Evolutionary conservation across 1,140 invertebrate genomes (phyloP).

Genomic region (Venustaconcha ellipsiformis): DNA sequence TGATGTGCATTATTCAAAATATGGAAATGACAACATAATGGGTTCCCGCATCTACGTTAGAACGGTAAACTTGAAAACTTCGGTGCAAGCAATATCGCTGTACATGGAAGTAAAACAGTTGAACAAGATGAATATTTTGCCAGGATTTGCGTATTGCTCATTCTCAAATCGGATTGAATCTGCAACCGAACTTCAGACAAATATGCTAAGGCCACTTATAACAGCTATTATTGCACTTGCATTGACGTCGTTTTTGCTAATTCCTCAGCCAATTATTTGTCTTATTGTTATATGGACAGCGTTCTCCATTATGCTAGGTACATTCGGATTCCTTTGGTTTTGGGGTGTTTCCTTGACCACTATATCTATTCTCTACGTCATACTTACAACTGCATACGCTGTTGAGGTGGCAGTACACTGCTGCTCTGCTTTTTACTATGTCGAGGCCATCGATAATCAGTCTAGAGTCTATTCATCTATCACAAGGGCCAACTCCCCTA

Average conservation of each 20-base stretch:
- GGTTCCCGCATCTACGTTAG: slow-evolving; percentile 16
- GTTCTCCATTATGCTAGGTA: slow-evolving; percentile 11
- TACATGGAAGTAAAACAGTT: not conserved
- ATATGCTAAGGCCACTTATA: slow-evolving; percentile 10
- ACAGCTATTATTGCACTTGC: slow-evolving; percentile 1
- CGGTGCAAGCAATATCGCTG: not conserved
- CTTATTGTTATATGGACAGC: slow-evolving; percentile 1
- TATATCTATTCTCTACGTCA: slow-evolving; percentile 10
- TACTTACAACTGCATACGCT: slow-evolving; percentile 1
- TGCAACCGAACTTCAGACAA: slow-evolving; percentile 9
- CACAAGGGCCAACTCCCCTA: not conserved
- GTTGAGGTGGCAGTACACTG: slow-evolving; percentile 4
- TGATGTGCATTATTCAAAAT: not conserved
- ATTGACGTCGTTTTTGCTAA: not conserved
- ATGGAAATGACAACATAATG: slow-evolving; percentile 5
- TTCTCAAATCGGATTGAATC: slow-evolving; percentile 10
- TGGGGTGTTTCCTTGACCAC: slow-evolving; percentile 10
- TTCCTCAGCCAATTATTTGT: slow-evolving; percentile 4
- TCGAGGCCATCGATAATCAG: not conserved
- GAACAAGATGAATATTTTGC: slow-evolving; percentile 1
- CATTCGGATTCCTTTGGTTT: slow-evolving; percentile 11
- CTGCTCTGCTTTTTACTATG: not conserved
- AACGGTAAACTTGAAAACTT: slow-evolving; percentile 7
- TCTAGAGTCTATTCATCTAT: slow-evolving; percentile 1
- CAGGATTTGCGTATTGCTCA: slow-evolving; percentile 7